Conservation (phyloP, 2,888 invertebrate genomes). For the Archips xylosteana region DNA sequence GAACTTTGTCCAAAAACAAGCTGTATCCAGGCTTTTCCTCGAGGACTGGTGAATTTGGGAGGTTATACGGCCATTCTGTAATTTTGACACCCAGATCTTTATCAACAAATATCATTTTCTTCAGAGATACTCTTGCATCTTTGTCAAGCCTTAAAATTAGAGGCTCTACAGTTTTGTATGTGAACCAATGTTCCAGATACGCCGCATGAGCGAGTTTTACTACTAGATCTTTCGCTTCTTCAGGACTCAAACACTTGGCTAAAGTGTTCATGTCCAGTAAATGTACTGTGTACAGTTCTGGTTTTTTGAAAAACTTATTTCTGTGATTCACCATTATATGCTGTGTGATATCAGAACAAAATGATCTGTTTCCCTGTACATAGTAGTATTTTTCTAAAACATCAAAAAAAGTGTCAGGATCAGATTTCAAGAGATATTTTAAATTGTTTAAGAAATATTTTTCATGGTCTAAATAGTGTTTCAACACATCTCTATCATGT, state of each 20-base stretch:
- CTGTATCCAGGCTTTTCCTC: slow-evolving; percentile 15
- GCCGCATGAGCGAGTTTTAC: slow-evolving; percentile 31
- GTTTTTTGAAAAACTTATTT: slow-evolving; percentile 18
- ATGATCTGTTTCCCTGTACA: not conserved
- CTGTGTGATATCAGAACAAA: slow-evolving; percentile 22
- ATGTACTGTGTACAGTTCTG: slow-evolving; percentile 31
- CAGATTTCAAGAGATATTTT: slow-evolving; percentile 22
- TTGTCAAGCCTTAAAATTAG: slow-evolving; percentile 28
- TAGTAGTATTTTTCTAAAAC: slow-evolving; percentile 29
- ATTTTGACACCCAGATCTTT: slow-evolving; percentile 17
- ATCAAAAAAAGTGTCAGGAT: slow-evolving; percentile 21
- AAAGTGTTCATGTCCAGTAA: slow-evolving; percentile 19
- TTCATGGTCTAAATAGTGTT: slow-evolving; percentile 19
- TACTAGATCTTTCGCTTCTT: slow-evolving; percentile 23
- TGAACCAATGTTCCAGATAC: slow-evolving; percentile 23
- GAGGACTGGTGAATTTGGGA: slow-evolving; percentile 14
- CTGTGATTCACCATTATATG: slow-evolving; percentile 20
- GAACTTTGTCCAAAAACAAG: slow-evolving; percentile 16
- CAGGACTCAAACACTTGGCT: slow-evolving; percentile 15
- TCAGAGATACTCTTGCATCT: slow-evolving; percentile 18
- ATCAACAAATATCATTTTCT: slow-evolving; percentile 28
- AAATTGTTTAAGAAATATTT: slow-evolving; percentile 4
- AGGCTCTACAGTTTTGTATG: slow-evolving; percentile 29
- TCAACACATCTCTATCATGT: slow-evolving; percentile 3
- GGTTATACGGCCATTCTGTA: slow-evolving; percentile 28